Evolutionary conservation across 2,113 vertebrate species (phyloP), one percentile per base, ranked within the genome.

Genomic region (Cyanistes caeruleus): DNA sequence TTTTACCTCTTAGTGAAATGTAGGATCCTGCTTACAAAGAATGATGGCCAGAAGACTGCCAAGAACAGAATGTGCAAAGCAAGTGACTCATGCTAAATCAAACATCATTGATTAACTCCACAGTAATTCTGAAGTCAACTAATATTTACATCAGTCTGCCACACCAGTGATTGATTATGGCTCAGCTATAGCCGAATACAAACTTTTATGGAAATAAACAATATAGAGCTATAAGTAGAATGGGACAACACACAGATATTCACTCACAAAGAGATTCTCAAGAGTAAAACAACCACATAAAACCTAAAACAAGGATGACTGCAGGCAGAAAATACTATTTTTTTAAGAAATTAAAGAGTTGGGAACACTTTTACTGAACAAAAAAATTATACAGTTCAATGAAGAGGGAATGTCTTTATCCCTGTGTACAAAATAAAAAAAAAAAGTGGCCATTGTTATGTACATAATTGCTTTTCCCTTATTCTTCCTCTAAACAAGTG

Each of bases 21-120:
- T 28, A 56, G 21, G 20, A 56, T 75, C 11, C 19, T 87, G 22
- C 13, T 83, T 16, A 73, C 19, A 69, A 76, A 75, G 31, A 85
- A 28, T 21, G 12, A 58, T 49, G 63, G 23, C 30, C 44, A 67
- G 31, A 77, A 77, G 28, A 67, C 28, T 74, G 64, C 35, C 39
- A 87, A 60, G 63, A 96, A 56, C 67, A 90, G 19, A 80, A 83
- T 58, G 82, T 77, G 18, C 78, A 73, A 90, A 82, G 37, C 75
- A 76, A 58, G 79, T 73, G 43, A 46, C n/a, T 90, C 75, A 83
- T 31, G 20, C 69, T 85, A 69, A 58, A 58, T 49, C 37, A 85
- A 85, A 69, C 81, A 80, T 27, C 33, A 65, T 80, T 75, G 77
- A 96, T 91, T 69, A 79, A 20, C 58, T 90, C 39, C 20, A 64